phyloP scores from a whole-genome alignment of 2,888 invertebrate genomes.

The Hirtodrosophila confusa region DNA sequence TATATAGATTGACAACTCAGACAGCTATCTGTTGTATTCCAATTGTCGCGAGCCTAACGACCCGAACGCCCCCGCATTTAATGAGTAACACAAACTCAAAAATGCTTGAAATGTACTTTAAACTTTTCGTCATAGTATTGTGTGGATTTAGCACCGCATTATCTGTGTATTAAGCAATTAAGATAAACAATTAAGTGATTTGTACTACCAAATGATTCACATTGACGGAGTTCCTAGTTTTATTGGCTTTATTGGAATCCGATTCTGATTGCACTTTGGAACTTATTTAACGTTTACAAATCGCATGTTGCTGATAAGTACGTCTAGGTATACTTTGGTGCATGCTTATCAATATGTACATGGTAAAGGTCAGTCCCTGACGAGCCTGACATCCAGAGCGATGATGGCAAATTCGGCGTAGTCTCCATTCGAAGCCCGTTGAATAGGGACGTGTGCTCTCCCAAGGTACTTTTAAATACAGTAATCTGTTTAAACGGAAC shows the following conservation, averaged over 20 bases:
- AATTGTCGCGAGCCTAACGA: conserved; percentile 25
- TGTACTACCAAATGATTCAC: conserved; percentile 41
- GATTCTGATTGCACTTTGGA: conserved; percentile 61
- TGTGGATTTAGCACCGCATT: background rate
- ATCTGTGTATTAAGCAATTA: background rate
- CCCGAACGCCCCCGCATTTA: conserved; percentile 17
- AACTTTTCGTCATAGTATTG: conserved; percentile 4
- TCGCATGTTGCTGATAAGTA: conserved; percentile 68
- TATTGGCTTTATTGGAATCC: conserved; percentile 18
- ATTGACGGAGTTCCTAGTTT: conserved; percentile 55
- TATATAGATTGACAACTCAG: conserved; percentile 1
- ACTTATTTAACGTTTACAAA: conserved; percentile 33
- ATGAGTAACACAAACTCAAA: conserved; percentile 12
- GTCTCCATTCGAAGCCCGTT: conserved; percentile 48
- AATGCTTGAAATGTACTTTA: conserved; percentile 24
- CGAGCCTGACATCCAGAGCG: conserved; percentile 23
- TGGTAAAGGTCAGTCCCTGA: conserved; percentile 55
- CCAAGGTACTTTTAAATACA: background rate
- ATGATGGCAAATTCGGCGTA: conserved; percentile 49
- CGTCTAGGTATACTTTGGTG: conserved; percentile 53
- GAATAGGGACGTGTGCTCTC: conserved; percentile 48
- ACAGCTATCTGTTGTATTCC: conserved; percentile 26
- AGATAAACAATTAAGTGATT: conserved; percentile 23
- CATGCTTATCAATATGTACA: conserved; percentile 45
- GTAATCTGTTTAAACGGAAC: conserved; percentile 11